Conservation (phyloP, 2,797 vertebrate genomes). For the Oceanodroma leucorhoa region DNA sequence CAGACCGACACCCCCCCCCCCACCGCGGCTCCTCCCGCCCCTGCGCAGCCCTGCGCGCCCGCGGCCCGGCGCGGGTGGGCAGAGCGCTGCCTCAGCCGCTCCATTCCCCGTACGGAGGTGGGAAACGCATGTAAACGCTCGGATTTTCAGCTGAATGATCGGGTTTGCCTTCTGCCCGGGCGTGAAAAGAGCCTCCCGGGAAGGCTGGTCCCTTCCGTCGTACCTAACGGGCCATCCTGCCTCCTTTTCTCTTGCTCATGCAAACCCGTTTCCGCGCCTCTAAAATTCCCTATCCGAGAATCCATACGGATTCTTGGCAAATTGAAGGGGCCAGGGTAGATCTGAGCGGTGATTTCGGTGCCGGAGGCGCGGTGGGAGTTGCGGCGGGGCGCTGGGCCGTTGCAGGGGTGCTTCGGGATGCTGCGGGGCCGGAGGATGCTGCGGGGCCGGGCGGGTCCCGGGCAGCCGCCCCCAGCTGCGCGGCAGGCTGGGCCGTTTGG, state of each 20-base stretch:
- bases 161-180: neutral
- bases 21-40: neutral
- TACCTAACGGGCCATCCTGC: too few relatives aligned
- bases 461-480: neutral
- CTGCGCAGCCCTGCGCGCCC: neutral
- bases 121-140: neutral
- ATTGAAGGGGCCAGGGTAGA: neutral
- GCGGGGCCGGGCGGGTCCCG: too few relatives aligned
- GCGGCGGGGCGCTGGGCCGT: rapidly evolving
- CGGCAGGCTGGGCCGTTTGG: neutral
- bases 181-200: neutral
- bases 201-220: neutral
- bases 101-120: rapidly evolving
- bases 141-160: neutral
- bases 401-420: neutral
- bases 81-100: neutral
- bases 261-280: neutral
- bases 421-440: neutral
- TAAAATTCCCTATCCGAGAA: rapidly evolving
- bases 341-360: neutral
- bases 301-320: rapidly evolving
- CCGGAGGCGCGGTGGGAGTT: neutral
- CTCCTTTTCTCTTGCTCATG: neutral
- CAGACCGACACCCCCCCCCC: too few relatives aligned
- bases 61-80: too few relatives aligned